Base-by-base conservation (phyloP, 2,797 vertebrate genomes). In the Oceanodroma leucorhoa region DNA sequence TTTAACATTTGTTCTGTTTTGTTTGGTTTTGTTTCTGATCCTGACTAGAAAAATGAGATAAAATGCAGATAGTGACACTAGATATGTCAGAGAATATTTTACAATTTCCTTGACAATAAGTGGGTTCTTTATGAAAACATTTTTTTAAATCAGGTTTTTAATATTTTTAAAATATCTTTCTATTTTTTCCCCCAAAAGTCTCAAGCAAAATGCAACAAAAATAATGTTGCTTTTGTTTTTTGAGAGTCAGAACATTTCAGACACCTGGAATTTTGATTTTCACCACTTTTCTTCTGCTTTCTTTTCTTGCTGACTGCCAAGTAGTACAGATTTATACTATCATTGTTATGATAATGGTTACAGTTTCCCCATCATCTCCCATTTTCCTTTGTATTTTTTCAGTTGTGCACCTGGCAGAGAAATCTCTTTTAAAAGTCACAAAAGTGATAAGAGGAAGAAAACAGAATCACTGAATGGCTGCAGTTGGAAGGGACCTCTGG, bases 1-100 rank as follows among this genome's bases (percentile, higher is more conserved):
- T 94, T 94, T 82, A 95, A 88, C 43, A 93, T 73, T 88, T 94
- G 50, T 48, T 94, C 83, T 51, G 46, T 93, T 95, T 91, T 78
- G 86, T 80, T 93, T 88, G 48, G 64, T 30, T 92, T 87, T 90
- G 60, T 83, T 93, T 87, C 87, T 94, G 89, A 95, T 94, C 64
- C 86, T 89, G 60, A 87, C 55, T 71, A 89, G 75, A 92, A 87
- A 94, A 93, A 79, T 36, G 78, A 90, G 69, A 90, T 65, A 83
- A 95, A 92, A 96, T 0, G 0, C 32, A 73, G 45, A 67, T 29
- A 17, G 51, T 85, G 86, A 85, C 81, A 89, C 80, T 64, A 90
- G 32, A 60, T 26, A 18, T 57, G 45, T 77, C 78, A 95, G 40
- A 72, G 26, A 93, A 75, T 53, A 67, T 38, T 93, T 95, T 75